phyloP scores from a whole-genome alignment of 2,888 invertebrate genomes.

The Altica lythri region DNA sequence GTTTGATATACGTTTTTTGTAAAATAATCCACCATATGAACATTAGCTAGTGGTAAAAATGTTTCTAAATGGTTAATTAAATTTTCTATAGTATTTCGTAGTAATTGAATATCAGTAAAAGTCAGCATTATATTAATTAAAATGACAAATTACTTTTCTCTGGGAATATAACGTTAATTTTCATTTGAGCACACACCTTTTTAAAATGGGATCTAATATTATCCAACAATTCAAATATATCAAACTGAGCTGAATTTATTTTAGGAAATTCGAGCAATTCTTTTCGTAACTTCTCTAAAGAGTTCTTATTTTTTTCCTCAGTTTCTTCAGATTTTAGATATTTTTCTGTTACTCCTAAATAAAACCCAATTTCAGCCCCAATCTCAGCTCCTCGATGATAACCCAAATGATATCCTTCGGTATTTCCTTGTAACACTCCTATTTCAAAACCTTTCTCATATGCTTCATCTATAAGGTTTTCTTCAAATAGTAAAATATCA shows the following conservation, averaged over 20 bases:
- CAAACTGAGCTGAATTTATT: constrained; percentile 60
- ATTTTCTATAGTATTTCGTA: constrained; percentile 58
- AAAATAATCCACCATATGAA: constrained; percentile 78
- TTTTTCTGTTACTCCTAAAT: constrained; percentile 65
- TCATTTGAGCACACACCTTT: constrained; percentile 70
- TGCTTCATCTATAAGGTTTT: constrained; percentile 65
- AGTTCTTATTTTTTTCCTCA: constrained; percentile 62
- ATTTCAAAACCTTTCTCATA: constrained; percentile 71
- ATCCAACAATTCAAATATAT: constrained; percentile 67
- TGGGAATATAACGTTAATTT: constrained; percentile 62
- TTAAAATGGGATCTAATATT: constrained; percentile 71
- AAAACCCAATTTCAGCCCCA: constrained; percentile 79
- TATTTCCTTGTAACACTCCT: constrained; percentile 66
- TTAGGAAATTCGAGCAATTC: constrained; percentile 55
- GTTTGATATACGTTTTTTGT: constrained; percentile 65
- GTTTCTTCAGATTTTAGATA: constrained; percentile 46
- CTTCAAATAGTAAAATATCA: constrained; percentile 72
- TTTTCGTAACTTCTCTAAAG: constrained; percentile 63
- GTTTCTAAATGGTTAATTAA: constrained; percentile 64
- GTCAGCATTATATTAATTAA: constrained; percentile 47
- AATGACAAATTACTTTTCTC: constrained; percentile 60
- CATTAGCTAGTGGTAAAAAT: constrained; percentile 68
- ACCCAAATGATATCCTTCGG: constrained; percentile 75
- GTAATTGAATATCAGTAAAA: constrained; percentile 43
- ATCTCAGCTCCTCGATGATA: constrained; percentile 77